Conservation (phyloP, 2,888 invertebrate species). For the Pristionchus entomophagus region DNA sequence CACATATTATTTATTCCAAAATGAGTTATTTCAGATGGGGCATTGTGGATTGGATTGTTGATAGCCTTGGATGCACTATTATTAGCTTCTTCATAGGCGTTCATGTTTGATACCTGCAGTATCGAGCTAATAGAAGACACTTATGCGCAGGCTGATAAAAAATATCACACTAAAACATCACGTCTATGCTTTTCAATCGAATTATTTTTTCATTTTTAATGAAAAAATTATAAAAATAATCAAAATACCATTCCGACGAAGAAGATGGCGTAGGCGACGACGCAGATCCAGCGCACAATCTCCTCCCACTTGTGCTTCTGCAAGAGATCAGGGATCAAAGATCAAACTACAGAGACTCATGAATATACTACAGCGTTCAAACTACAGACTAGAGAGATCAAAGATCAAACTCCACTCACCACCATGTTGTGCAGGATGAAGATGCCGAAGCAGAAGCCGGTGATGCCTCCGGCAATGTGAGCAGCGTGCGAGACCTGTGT, state of each 20-base stretch:
- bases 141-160: too few species aligned
- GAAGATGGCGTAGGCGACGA: constrained; percentile 49
- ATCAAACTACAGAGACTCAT: too few species aligned
- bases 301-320: constrained; percentile 56
- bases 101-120: background rate
- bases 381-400: too few species aligned
- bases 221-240: background rate
- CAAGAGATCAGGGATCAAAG: too few species aligned
- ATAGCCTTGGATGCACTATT: background rate
- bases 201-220: too few species aligned
- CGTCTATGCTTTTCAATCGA: too few species aligned
- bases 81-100: background rate
- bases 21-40: background rate
- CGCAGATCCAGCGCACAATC: constrained; percentile 54
- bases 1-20: background rate
- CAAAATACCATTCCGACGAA: background rate
- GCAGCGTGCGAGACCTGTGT: constrained; percentile 90
- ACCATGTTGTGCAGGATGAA: constrained; percentile 59
- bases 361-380: too few species aligned
- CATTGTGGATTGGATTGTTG: background rate
- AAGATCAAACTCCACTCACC: constrained; percentile 37
- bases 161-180: too few species aligned
- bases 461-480: constrained; percentile 91
- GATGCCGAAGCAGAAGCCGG: constrained; percentile 84
- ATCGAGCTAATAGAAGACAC: too few species aligned